phyloP scores from a whole-genome alignment of 2,797 vertebrate genomes.

The Leptoclinus maculatus region DNA sequence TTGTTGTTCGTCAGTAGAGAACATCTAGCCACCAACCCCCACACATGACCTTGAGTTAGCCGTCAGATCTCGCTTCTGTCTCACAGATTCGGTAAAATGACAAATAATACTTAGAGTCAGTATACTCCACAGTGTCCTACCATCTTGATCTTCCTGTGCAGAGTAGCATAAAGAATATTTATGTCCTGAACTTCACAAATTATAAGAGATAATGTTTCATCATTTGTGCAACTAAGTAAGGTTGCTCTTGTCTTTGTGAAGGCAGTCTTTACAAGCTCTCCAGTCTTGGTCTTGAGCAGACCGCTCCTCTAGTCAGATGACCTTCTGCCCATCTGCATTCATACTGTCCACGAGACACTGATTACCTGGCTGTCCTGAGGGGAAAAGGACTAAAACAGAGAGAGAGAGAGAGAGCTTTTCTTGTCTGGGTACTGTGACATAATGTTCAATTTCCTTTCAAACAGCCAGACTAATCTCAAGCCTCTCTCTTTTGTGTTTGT shows the following conservation, averaged over 20 bases:
- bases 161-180: background rate
- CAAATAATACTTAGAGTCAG: no score
- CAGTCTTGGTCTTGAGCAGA: slow-evolving; percentile 22
- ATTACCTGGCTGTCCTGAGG: slow-evolving; percentile 73
- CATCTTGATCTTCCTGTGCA: background rate
- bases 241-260: slow-evolving; percentile 13
- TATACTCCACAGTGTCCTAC: background rate
- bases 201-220: background rate
- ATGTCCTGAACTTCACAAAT: background rate
- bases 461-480: slow-evolving; percentile 67
- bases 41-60: no score
- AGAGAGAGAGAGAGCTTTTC: slow-evolving; percentile 28
- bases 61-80: no score
- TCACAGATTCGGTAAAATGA: no score
- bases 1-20: no score
- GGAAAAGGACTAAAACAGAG: slow-evolving; percentile 37
- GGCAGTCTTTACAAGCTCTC: slow-evolving; percentile 15
- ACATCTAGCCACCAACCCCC: no score
- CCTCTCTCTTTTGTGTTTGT: slow-evolving; percentile 59
- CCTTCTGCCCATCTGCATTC: slow-evolving; percentile 66
- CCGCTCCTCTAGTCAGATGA: slow-evolving; percentile 2
- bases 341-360: slow-evolving; percentile 50
- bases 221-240: background rate
- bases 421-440: slow-evolving; percentile 54
- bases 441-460: slow-evolving; percentile 74